These are phyloP conservation scores for Trichogramma pretiosum DNA, from an alignment of 1,140 invertebrate species.

Conservation along the genomic window DNA sequence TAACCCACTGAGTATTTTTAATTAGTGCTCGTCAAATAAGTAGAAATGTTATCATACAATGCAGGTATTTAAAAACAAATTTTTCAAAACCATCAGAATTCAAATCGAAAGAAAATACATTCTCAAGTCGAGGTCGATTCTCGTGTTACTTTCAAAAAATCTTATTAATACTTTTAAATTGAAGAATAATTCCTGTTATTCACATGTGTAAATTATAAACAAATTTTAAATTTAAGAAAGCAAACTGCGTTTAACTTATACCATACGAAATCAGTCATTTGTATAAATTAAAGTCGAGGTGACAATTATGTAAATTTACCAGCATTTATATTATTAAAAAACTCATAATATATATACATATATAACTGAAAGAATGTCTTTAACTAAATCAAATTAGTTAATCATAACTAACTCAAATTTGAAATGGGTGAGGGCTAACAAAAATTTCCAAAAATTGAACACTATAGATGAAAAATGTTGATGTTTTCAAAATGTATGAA, in stretches of 20 bases:
- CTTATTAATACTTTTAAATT: background rate
- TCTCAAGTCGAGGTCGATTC: no score
- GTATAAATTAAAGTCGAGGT: constrained; percentile 33
- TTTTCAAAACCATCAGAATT: background rate
- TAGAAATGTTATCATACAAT: no score
- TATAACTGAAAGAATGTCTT: constrained; percentile 23
- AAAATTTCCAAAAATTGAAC: no score
- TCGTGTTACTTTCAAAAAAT: constrained; percentile 17
- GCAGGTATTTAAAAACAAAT: no score
- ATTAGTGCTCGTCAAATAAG: no score
- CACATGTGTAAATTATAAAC: background rate
- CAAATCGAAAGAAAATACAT: constrained; percentile 1
- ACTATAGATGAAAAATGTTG: no score
- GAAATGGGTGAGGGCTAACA: no score
- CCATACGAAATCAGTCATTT: constrained; percentile 26
- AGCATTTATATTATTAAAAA: no score
- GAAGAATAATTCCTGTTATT: background rate
- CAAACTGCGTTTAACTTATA: constrained; percentile 20
- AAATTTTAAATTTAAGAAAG: constrained; percentile 3
- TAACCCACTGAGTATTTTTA: no score
- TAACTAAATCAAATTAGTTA: constrained; percentile 8
- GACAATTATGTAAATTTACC: constrained; percentile 24
- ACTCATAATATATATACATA: no score
- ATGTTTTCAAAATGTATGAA: no score
- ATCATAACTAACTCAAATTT: no score